Conservation (phyloP, 1,140 invertebrate genomes). For the Apocrypta bakeri region DNA sequence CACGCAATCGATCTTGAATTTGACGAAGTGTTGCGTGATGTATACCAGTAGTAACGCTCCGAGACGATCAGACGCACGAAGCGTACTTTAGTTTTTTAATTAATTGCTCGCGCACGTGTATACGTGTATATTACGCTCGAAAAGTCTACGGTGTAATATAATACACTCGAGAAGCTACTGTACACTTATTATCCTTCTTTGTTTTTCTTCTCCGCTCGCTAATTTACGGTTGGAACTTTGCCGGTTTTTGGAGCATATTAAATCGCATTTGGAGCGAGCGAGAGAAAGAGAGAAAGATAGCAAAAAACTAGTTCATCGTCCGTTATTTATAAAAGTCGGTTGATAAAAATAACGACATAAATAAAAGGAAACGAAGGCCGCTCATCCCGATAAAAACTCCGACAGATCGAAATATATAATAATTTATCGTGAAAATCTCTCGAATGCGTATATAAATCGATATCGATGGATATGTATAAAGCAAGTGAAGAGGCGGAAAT, state of each 20-base stretch:
- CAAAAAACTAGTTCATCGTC: not conserved
- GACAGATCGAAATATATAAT: too few relatives aligned
- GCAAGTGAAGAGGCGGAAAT: not conserved
- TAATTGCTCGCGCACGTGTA: not conserved
- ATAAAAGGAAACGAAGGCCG: not conserved
- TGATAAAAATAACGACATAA: slow-evolving; percentile 16
- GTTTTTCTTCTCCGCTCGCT: too few relatives aligned
- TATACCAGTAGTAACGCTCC: slow-evolving; percentile 2
- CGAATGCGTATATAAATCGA: too few relatives aligned
- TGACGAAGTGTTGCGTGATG: not conserved
- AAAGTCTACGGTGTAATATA: too few relatives aligned
- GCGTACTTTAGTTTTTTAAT: not conserved
- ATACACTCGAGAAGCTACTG: too few relatives aligned
- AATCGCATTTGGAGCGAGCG: not conserved
- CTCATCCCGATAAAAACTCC: not conserved
- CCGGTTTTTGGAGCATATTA: not conserved
- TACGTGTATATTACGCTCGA: too few relatives aligned
- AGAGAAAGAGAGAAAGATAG: not conserved
- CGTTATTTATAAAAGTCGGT: not conserved
- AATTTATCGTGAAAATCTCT: too few relatives aligned
- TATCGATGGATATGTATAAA: too few relatives aligned
- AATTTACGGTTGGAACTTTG: not conserved
- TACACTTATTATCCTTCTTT: not conserved
- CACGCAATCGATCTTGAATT: not conserved
- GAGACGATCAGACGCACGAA: slow-evolving; percentile 6